Evolutionary conservation across 92 coral and sea anemone species (phyloP), one percentile per base, ranked within the genome.

Genomic region (Porites lobata): DNA sequence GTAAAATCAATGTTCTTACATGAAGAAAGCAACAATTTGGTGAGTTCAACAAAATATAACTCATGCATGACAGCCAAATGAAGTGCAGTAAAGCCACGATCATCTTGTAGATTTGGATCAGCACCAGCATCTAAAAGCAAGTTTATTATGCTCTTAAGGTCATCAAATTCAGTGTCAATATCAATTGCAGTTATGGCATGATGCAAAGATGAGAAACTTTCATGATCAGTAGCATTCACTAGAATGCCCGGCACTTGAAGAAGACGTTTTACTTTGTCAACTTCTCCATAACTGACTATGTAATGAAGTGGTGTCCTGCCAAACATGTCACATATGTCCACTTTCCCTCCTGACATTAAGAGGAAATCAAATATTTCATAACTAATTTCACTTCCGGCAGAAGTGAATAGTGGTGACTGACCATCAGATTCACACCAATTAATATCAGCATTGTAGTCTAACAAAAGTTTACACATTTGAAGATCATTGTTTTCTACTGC

Each of bases 261-360:
- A 51, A 51, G 78, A 50, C 38, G 56, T 52, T 24, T 73, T 13
- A 73, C 78, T 51, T 52, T 73, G 63, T 73, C 63, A 10, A 19
- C 24, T 51, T 50, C 62, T 15, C 58, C 58, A 73, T 12, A 73
- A 73, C 38, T 50, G 12, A 73, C 78, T 51, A 57, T 18, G 17
- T 73, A 73, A 51, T 73, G 78, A 73, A 73, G 78, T 51, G 78
- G 78, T 73, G 78, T 73, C 24, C 78, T 73, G 58, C 9, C 58
- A 73, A 73, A 73, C 12, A 73, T 32, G 21, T 73, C 78, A n/a
- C 53, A 73, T 2, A 73, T 32, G 78, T 12, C 78, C 7, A 43
- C 59, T 29, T 73, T 73, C 62, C 22, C 78, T 47, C 78, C 78
- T 3, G 62, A 73, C 24, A 52, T 51, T 8, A 73, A 73, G 78